Base-by-base conservation (phyloP, 2,797 vertebrate species). In the Manis crassicaudata region DNA sequence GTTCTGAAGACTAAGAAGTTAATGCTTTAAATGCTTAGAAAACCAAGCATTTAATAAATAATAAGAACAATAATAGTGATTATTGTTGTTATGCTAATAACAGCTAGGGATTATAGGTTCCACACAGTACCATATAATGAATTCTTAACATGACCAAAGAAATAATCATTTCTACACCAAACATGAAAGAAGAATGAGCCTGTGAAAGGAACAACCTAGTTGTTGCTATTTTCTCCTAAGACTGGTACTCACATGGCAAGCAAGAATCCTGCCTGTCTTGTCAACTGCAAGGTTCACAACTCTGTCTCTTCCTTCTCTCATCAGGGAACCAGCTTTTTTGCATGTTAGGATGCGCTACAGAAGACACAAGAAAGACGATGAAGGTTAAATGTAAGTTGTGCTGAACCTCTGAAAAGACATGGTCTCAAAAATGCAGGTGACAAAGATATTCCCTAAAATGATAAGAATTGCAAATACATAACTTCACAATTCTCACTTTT, bases 301-400 rank as follows among this genome's bases (percentile, higher is more conserved):
- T 68, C 99, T 97, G 95, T 99, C 99, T 94, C 99, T 98, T 97
- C 99, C 99, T 96, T 99, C 99, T 92, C 99, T 98, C 98, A 99
- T 98, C 97, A 99, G 96, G 94, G 99, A 99, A 10, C 99, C 99
- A 25, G 97, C 99, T 97, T 99, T 99, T 95, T 76, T 98, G 97
- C 99, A 99, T 6, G 98, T 99, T 72, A 99, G 56, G 6, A 99
- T 99, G 83, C 99, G 99, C 99, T 99, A 8, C 0, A 63, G 21
- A 76, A 67, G 89, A 76, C 96, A 76, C 23, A 86, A 87, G 88
- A 62, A 20, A 79, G 58, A 56, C 35, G 67, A 65, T 0, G 92
- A 84, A 3, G 12, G 32, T 35, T 18, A 56, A 92, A 35, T 21
- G 5, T 21, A 83, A 94, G n/a, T 56, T 50, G 92, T 92, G 46